A percentile compares a stretch with the other conserved stretches of the same genome.
Evolutionary conservation across 2,888 invertebrate genomes (phyloP).

Genomic region (Lepas anatifera): DNA sequence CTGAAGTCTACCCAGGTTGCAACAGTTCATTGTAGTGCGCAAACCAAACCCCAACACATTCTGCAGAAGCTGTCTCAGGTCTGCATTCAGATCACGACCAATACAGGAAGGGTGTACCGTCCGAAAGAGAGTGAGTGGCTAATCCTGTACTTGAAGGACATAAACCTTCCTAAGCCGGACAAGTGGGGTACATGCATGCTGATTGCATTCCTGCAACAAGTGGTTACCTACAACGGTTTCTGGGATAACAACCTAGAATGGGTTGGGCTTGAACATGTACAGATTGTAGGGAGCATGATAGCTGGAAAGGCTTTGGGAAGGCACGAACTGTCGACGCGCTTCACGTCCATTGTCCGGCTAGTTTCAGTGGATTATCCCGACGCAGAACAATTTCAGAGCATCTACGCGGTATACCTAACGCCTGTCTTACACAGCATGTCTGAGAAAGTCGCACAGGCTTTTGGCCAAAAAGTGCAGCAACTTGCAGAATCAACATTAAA

Average conservation of each 20-base stretch:
- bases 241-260: conserved; percentile 53
- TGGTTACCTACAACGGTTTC: conserved; percentile 60
- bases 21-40: conserved; percentile 72
- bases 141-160: conserved; percentile 64
- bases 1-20: conserved; percentile 57
- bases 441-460: conserved; percentile 40
- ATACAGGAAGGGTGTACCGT: conserved; percentile 57
- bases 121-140: conserved; percentile 61
- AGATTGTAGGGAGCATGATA: conserved; percentile 48
- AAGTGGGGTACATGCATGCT: conserved; percentile 78
- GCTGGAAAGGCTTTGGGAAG: conserved; percentile 39
- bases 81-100: conserved; percentile 58
- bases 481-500: conserved; percentile 51
- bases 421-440: conserved; percentile 41
- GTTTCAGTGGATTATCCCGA: conserved; percentile 52
- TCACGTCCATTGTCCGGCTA: conserved; percentile 43
- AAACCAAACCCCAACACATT: conserved; percentile 65
- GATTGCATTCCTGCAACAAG: conserved; percentile 72
- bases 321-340: conserved; percentile 39
- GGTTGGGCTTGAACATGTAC: conserved; percentile 55
- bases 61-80: conserved; percentile 70
- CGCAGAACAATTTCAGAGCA: conserved; percentile 52
- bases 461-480: conserved; percentile 43
- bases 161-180: conserved; percentile 65
- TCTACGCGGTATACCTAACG: conserved; percentile 47